Base-by-base conservation (phyloP, 2,113 vertebrate species). In the Sula dactylatra region DNA sequence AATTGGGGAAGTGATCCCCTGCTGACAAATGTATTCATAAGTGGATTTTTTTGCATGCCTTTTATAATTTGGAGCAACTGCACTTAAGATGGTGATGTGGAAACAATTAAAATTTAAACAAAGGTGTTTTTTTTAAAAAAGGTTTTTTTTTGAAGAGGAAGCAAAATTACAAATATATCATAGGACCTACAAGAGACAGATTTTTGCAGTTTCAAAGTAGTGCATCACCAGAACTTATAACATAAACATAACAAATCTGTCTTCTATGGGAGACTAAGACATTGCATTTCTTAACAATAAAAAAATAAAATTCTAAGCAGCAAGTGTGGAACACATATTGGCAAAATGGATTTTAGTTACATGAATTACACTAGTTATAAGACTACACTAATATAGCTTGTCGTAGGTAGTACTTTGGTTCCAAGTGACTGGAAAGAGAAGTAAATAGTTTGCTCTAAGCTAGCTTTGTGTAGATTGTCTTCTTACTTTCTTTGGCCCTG, bases 321-420 rank as follows among this genome's bases (percentile, higher is more conserved):
- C 88, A 84, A 96, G 90, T 81, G 90, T 93, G 93, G 95, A 96
- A 86, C 91, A 86, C n/a, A 4, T 25, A 96, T 92, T 97, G 97
- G 67, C 93, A 96, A 97, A 97, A 93, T 97, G 58, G 44, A 93
- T 97, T 96, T 95, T 95, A 94, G 96, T 98, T 97, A 94, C 92
- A 94, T 95, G 97, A 96, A 81, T 95, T 95, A 92, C n/a, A 26
- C 61, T 87, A 45, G 92, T 97, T 95, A 67, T 95, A 94, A 81
- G 55, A 85, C 8, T 97, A 52, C 47, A 96, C 73, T 92, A 86
- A 91, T 95, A 83, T 58, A 50, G 93, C 42, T 96, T 92, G 71
- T 86, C 82, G 86, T 47, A 93, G 29, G 82, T 80, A 62, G 61
- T 62, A 56, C 47, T 45, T 67, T 27, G 7, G 32, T 91, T 93